Percentiles rank a stretch among this genome's conserved stretches.
Evolutionary conservation across 2,797 vertebrate genomes (phyloP).

Genomic region (Cossypha dichroa): DNA sequence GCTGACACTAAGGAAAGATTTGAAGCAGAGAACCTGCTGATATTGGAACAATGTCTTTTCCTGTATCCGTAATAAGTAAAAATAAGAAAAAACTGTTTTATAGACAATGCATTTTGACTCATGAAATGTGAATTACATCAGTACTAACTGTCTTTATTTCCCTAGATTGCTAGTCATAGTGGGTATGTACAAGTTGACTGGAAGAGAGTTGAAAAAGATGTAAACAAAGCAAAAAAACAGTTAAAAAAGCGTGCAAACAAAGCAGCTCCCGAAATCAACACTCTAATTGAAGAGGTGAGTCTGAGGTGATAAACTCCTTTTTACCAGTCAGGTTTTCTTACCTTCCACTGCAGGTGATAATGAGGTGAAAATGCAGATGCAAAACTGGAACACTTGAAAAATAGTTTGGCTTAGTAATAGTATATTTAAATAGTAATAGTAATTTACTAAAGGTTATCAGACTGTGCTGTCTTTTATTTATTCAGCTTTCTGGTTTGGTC

Average conservation of each 20-base stretch:
- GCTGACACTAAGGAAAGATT: background rate
- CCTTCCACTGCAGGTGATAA: background rate
- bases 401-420: background rate
- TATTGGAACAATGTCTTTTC: background rate
- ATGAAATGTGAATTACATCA: background rate
- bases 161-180: conserved; percentile 92
- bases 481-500: background rate
- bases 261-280: conserved; percentile 91
- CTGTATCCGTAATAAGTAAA: background rate
- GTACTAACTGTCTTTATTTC: conserved; percentile 45
- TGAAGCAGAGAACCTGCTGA: background rate
- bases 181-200: conserved; percentile 96
- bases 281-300: conserved; percentile 92
- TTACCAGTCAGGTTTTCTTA: background rate
- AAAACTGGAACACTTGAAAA: background rate
- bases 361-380: background rate
- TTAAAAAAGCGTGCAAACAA: conserved; percentile 91
- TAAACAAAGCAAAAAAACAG: conserved; percentile 96
- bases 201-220: conserved; percentile 98
- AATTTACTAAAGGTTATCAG: background rate
- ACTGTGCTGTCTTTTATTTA: background rate
- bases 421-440: too few species aligned
- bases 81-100: background rate
- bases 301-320: background rate
- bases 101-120: background rate